Percentiles rank a stretch among this genome's conserved stretches.
Conservation (phyloP, 2,888 invertebrate genomes). For the Heliconius charithonia region DNA sequence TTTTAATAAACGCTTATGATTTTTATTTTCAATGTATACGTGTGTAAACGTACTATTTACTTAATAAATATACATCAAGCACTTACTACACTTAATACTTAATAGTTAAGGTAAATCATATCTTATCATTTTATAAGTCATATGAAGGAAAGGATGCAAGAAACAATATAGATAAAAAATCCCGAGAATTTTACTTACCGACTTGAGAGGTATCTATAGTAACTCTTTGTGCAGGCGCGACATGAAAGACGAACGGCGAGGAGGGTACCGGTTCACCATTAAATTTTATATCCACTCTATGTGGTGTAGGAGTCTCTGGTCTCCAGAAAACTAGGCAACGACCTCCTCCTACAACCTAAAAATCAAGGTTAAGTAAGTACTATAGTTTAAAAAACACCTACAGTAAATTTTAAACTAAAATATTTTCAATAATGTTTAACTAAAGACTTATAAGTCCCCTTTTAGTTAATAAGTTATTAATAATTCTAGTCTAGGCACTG, state of each 20-base stretch:
- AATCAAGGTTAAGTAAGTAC: neutral
- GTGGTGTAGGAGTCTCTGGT: constrained; percentile 94
- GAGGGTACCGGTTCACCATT: constrained; percentile 96
- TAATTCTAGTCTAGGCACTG: constrained; percentile 44
- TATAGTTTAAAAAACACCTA: neutral
- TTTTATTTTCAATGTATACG: no score
- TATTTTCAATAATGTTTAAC: neutral
- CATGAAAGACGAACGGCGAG: constrained; percentile 94
- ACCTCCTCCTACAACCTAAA: constrained; percentile 95
- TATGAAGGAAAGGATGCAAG: neutral
- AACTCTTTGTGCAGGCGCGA: constrained; percentile 77
- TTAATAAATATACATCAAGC: no score
- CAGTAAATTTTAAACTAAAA: neutral
- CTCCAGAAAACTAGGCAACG: constrained; percentile 97
- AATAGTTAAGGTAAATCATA: no score
- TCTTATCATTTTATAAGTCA: no score
- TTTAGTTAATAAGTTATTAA: constrained; percentile 41
- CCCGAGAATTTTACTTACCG: constrained; percentile 58
- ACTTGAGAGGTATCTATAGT: constrained; percentile 77
- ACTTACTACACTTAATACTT: no score
- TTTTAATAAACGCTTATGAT: no score
- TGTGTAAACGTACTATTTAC: no score
- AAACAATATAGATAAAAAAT: neutral
- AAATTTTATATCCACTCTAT: constrained; percentile 97
- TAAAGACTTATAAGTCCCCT: constrained; percentile 5